phyloP scores from a whole-genome alignment of 2,888 invertebrate species.

The Parnassius orleans region DNA sequence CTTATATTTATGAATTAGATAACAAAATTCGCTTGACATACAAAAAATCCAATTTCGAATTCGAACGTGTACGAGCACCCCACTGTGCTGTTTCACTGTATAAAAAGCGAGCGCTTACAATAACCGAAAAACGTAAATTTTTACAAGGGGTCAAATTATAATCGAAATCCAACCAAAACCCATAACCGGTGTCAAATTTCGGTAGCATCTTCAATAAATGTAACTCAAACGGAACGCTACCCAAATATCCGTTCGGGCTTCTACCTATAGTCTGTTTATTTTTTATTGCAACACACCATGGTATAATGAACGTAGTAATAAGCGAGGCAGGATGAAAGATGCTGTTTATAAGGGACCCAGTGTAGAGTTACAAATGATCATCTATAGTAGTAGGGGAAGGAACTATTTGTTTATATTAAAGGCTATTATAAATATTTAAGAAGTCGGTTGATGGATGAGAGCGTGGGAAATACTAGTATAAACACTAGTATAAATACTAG shows the following conservation, averaged over 20 bases:
- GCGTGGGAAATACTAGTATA: conserved; percentile 41
- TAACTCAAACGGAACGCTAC: conserved; percentile 46
- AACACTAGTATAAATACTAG: conserved; percentile 38
- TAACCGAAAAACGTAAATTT: conserved; percentile 9
- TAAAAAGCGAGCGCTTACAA: conserved; percentile 11
- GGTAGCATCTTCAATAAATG: conserved; percentile 57
- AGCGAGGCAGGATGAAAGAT: conserved; percentile 70
- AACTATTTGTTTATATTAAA: conserved; percentile 60
- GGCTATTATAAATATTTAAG: conserved; percentile 60
- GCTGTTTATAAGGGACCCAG: conserved; percentile 59
- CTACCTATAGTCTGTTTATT: conserved; percentile 30
- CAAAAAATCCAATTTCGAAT: background rate
- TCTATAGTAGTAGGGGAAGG: conserved; percentile 41
- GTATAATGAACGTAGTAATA: conserved; percentile 51
- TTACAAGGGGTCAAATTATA: conserved; percentile 18
- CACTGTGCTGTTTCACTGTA: background rate
- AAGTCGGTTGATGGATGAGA: conserved; percentile 32
- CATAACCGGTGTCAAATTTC: conserved; percentile 52
- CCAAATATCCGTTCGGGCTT: conserved; percentile 51
- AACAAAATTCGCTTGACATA: background rate
- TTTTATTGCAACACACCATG: conserved; percentile 44
- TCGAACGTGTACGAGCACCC: background rate
- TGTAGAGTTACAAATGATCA: conserved; percentile 62
- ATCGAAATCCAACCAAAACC: conserved; percentile 13
- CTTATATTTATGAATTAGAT: background rate